Conservation (phyloP, 2,888 invertebrate genomes). For the Imbricaverruca yamaguchii region DNA sequence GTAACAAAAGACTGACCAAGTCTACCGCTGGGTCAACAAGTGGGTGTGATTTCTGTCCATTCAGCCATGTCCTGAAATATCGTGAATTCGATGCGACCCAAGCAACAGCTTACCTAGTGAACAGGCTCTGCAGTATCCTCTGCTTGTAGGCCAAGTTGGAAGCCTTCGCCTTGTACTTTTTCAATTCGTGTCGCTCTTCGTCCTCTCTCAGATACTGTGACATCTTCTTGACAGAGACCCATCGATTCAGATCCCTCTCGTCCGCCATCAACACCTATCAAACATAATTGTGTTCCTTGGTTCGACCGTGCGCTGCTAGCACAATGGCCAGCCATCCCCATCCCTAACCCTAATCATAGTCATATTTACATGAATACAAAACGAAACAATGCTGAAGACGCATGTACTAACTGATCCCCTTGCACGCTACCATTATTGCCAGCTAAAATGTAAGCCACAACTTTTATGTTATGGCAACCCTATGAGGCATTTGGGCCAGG, state of each 20-base stretch:
- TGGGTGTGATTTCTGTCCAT: too few species aligned
- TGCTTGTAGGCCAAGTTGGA: not conserved
- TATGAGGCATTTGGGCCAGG: too few species aligned
- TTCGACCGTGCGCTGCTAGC: too few species aligned
- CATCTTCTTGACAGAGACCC: conserved; percentile 16
- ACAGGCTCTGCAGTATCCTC: not conserved
- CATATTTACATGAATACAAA: not conserved
- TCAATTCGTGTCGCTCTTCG: not conserved
- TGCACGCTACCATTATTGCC: too few species aligned
- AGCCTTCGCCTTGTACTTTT: not conserved
- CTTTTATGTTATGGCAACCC: too few species aligned
- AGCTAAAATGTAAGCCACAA: too few species aligned
- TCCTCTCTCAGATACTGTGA: not conserved
- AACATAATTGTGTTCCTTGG: not conserved
- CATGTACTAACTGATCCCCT: too few species aligned
- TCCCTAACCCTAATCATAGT: not conserved
- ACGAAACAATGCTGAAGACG: not conserved
- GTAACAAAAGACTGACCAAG: too few species aligned
- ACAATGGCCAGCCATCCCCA: too few species aligned
- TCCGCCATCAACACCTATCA: conserved; percentile 18
- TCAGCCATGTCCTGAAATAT: too few species aligned
- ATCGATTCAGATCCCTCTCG: conserved; percentile 16
- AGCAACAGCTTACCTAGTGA: not conserved
- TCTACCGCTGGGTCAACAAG: too few species aligned
- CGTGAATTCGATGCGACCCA: too few species aligned